These are phyloP conservation scores for Coptodon bakossiorum DNA, from an alignment of 2,113 vertebrate genomes.

Conservation along the genomic window DNA sequence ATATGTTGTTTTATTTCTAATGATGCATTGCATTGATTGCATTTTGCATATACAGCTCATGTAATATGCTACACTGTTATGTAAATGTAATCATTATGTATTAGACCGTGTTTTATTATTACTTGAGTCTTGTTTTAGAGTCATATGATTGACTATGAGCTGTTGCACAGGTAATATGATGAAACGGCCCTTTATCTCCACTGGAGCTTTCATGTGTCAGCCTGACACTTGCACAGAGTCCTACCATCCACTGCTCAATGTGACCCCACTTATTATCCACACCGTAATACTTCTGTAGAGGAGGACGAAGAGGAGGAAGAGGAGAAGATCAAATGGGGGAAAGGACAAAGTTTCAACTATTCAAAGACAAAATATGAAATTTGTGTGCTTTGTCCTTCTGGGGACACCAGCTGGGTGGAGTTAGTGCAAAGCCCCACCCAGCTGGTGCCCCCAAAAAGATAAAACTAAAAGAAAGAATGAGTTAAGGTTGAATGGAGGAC, in stretches of 20 bases:
- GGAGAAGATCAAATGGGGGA: neutral
- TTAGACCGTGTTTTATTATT: neutral
- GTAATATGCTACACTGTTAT: neutral
- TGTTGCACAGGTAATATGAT: neutral
- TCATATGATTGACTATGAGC: neutral
- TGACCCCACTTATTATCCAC: slow-evolving; percentile 93
- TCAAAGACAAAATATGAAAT: neutral
- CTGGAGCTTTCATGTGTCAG: neutral
- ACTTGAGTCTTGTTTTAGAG: neutral
- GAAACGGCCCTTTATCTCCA: neutral
- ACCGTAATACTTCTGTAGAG: slow-evolving; percentile 86
- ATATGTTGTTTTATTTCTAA: neutral
- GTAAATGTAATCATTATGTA: neutral
- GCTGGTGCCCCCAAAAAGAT: neutral
- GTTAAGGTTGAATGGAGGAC: neutral
- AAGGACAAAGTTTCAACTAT: neutral
- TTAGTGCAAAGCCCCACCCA: neutral
- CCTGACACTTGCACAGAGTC: neutral
- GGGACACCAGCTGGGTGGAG: neutral
- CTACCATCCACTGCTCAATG: slow-evolving; percentile 99
- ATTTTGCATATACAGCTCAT: neutral
- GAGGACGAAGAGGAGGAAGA: neutral
- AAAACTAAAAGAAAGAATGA: neutral
- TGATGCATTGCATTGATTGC: neutral
- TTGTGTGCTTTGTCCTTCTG: neutral